A percentile compares a stretch with the other conserved stretches of the same genome.
Conservation (phyloP, 2,797 vertebrate species). For the Takifugu ocellatus region DNA sequence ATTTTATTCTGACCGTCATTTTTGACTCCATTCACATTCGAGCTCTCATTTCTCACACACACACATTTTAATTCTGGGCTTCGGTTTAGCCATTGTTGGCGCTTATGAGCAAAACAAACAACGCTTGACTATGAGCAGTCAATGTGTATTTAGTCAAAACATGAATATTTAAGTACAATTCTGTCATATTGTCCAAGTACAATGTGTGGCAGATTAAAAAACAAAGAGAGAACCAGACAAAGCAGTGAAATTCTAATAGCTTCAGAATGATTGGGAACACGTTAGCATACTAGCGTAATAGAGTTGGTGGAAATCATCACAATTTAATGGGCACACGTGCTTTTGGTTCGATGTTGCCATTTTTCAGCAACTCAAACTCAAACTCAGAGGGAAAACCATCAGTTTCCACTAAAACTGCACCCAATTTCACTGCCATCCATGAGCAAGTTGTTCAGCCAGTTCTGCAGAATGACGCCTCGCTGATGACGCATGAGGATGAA, state of each 20-base stretch:
- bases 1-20: constrained; percentile 5
- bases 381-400: no score
- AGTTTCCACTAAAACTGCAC: no score
- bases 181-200: constrained; percentile 3
- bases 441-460: no score
- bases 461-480: no score
- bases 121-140: constrained; percentile 14
- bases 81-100: constrained; percentile 24
- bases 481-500: no score
- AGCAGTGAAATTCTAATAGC: neutral
- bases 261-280: neutral
- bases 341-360: no score
- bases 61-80: constrained; percentile 28
- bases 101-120: constrained; percentile 21
- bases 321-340: no score
- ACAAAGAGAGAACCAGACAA: neutral
- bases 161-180: constrained; percentile 7
- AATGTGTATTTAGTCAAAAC: constrained; percentile 21
- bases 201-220: constrained; percentile 18
- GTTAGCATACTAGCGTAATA: constrained; percentile 6
- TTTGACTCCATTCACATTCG: constrained; percentile 9
- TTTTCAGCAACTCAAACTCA: no score
- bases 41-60: neutral
- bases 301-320: no score
- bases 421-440: no score